Evolutionary conservation across 2,888 invertebrate species (phyloP), one percentile per base, ranked within the genome.

Genomic region (Pseudococcus jackbeardsleyi): DNA sequence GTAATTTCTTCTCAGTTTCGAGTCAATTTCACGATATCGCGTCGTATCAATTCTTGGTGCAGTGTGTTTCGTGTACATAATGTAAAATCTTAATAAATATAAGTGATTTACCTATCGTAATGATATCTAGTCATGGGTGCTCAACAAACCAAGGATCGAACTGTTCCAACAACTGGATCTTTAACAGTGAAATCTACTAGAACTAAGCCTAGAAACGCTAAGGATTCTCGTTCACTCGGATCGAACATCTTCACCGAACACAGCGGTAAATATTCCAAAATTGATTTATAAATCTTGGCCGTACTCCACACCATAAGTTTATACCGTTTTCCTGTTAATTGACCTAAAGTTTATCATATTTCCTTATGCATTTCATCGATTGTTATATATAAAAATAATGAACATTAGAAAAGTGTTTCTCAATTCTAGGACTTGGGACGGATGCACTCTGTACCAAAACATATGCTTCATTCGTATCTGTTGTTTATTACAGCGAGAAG

Each of bases 211-310:
- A 95, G 95, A 90, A 93, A 95, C 91, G 93, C 94, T 91, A 96
- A 96, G 93, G 97, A 97, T 94, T 95, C 95, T 92, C 94, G 96
- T 92, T 94, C 95, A 91, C 95, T 96, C 91, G 96, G 96, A 91
- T 95, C 96, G 91, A 97, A 97, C 93, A 96, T 97, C 92, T 98
- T 97, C 93, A 97, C 97, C 68, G 97, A 97, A 93, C 97, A 97
- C 92, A 97, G 96, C 93, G 97, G 97, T 97, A 93, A 94, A 72
- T 17, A 17, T 68, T 59, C 6, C 3, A 59, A n/a, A 17, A 54
- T 54, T 12, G 4, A 54, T 17, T 59, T 59, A 12, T 82, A 26
- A 9, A n/a, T 4, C 82, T 39, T 42, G n/a, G 33, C 26, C 9
- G 42, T 11, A 59, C 33, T 33, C 64, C 19, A 39, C 22, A 64